Conservation (phyloP, 1,140 invertebrate genomes). For the Atta texana region DNA sequence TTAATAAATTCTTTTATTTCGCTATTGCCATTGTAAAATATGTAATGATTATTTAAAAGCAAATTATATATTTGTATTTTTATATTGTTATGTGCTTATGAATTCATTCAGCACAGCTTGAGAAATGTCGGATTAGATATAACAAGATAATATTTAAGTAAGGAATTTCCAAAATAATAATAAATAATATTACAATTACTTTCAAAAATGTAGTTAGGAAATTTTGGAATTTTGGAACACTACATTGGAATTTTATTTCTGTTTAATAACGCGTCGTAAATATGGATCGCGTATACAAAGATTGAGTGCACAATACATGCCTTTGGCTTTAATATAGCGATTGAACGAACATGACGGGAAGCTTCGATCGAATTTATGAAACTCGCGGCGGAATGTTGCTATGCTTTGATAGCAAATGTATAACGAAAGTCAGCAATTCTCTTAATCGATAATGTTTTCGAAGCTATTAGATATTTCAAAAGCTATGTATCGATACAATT, state of each 20-base stretch:
- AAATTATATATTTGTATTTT: background rate
- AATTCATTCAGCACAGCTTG: background rate
- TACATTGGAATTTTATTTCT: background rate
- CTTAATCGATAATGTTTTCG: constrained; percentile 30
- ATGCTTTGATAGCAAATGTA: constrained; percentile 20
- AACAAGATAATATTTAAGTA: background rate
- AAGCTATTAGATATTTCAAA: constrained; percentile 32
- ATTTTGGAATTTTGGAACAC: too few species aligned
- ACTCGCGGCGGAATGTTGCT: background rate
- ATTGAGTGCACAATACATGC: background rate
- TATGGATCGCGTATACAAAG: background rate
- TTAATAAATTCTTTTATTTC: background rate
- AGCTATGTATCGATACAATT: constrained; percentile 23
- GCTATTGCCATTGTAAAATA: background rate
- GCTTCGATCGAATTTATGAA: constrained; percentile 28
- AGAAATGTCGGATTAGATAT: constrained; percentile 3
- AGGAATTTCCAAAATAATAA: background rate
- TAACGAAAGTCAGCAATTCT: constrained; percentile 23
- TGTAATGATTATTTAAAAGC: background rate
- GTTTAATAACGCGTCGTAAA: background rate
- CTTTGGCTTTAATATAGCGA: constrained; percentile 31
- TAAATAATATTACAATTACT: background rate
- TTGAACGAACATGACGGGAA: background rate
- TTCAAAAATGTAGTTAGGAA: background rate
- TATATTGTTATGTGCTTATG: background rate